Evolutionary conservation across 2,113 vertebrate genomes (phyloP).

Genomic region (Stegostoma tigrinum): DNA sequence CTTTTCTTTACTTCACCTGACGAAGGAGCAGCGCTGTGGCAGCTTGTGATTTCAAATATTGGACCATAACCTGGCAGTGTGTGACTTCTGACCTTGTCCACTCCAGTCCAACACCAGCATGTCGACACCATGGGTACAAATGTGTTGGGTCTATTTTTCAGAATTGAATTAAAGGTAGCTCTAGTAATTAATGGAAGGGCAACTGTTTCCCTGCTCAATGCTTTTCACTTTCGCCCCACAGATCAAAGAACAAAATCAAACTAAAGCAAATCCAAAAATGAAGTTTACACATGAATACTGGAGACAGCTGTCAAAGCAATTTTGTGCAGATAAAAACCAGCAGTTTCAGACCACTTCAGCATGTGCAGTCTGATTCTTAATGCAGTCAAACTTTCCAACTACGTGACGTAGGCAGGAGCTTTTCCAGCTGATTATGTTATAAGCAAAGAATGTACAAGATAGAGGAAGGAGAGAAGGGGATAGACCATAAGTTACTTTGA

Average conservation of each 20-base stretch:
- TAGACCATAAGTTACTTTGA: background rate
- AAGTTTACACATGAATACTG: background rate
- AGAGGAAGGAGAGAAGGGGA: conserved; percentile 30
- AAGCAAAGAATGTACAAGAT: conserved; percentile 61
- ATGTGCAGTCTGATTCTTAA: conserved; percentile 8
- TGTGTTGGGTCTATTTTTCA: background rate
- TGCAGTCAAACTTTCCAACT: conserved; percentile 32
- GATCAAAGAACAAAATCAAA: background rate
- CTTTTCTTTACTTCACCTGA: too few species aligned
- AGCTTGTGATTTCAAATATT: too few species aligned
- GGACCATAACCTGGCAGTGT: too few species aligned
- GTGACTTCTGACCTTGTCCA: too few species aligned
- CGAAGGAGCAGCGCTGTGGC: too few species aligned
- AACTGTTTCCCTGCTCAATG: background rate
- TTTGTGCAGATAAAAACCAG: background rate
- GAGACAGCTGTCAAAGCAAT: background rate
- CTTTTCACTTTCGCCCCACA: background rate
- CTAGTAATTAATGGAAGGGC: background rate
- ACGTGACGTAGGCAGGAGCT: conserved; percentile 50
- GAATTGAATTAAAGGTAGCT: background rate
- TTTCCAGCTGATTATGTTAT: conserved; percentile 55
- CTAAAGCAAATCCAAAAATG: background rate
- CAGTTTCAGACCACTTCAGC: background rate
- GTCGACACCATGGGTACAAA: background rate
- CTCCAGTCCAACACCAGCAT: too few species aligned